Evolutionary conservation across 1,140 invertebrate genomes (phyloP).

Genomic region (Rhopalosiphum padi): DNA sequence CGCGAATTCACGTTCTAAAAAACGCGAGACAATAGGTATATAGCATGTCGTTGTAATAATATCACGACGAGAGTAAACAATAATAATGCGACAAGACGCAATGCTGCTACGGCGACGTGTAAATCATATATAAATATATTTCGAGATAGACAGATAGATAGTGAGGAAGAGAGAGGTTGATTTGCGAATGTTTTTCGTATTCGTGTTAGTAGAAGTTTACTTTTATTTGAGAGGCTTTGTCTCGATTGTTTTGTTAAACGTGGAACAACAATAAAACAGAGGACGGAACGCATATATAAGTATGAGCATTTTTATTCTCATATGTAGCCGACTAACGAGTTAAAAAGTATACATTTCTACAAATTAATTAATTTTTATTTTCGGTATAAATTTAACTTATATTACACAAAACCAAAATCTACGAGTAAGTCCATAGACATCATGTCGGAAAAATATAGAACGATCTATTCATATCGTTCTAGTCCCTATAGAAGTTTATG

Average conservation of each 20-base stretch:
- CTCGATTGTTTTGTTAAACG: neutral
- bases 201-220: neutral
- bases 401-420: neutral
- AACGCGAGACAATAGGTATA: neutral
- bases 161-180: neutral
- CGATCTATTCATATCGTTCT: neutral
- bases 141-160: neutral
- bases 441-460: neutral
- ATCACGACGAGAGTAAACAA: neutral
- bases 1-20: neutral
- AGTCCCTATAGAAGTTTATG: accelerated
- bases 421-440: neutral
- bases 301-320: neutral
- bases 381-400: neutral
- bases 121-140: neutral
- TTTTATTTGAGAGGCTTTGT: neutral
- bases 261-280: neutral
- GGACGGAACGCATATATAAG: neutral
- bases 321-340: neutral
- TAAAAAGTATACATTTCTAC: neutral
- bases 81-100: neutral
- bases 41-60: neutral
- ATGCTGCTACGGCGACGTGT: neutral
- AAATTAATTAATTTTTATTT: neutral
- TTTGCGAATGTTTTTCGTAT: neutral